A percentile compares a stretch with the other conserved stretches of the same genome.
phyloP scores from a whole-genome alignment of 2,113 vertebrate species.

The Tonatia bakeri region DNA sequence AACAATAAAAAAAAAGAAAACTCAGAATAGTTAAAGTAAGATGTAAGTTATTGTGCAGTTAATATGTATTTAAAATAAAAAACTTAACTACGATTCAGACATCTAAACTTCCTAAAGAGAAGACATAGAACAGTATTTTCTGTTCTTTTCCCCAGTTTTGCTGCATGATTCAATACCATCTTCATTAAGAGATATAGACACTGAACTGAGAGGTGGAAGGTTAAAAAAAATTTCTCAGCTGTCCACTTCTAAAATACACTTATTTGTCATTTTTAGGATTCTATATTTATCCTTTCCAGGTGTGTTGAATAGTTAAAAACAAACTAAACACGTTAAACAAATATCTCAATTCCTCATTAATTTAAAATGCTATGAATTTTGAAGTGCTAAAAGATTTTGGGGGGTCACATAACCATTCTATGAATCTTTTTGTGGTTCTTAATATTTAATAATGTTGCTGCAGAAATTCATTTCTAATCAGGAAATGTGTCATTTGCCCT shows the following conservation, averaged over 20 bases:
- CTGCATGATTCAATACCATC: constrained; percentile 19
- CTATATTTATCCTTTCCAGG: constrained; percentile 47
- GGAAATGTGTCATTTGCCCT: constrained; percentile 78
- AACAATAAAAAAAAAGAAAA: not conserved
- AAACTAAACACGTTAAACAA: constrained; percentile 26
- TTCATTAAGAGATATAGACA: constrained; percentile 33
- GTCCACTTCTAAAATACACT: constrained; percentile 44
- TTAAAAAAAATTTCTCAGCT: constrained; percentile 44
- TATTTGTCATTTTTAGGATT: constrained; percentile 37
- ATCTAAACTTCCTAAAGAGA: not conserved
- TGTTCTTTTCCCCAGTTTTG: not conserved
- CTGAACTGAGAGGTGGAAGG: constrained; percentile 29
- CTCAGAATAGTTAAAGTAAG: constrained; percentile 22
- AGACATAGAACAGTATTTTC: not conserved
- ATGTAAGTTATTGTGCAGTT: not conserved
- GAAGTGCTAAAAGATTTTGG: not conserved
- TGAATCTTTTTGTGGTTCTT: constrained; percentile 64
- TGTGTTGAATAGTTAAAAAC: constrained; percentile 53
- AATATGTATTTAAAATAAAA: constrained; percentile 2
- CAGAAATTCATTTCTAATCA: constrained; percentile 76
- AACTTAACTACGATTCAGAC: not conserved
- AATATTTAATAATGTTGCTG: constrained; percentile 73
- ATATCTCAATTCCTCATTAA: constrained; percentile 19
- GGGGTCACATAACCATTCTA: not conserved
- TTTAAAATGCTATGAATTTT: constrained; percentile 2